These are phyloP conservation scores for Arge pagana DNA, from an alignment of 2,888 invertebrate genomes.

Conservation along the genomic window DNA sequence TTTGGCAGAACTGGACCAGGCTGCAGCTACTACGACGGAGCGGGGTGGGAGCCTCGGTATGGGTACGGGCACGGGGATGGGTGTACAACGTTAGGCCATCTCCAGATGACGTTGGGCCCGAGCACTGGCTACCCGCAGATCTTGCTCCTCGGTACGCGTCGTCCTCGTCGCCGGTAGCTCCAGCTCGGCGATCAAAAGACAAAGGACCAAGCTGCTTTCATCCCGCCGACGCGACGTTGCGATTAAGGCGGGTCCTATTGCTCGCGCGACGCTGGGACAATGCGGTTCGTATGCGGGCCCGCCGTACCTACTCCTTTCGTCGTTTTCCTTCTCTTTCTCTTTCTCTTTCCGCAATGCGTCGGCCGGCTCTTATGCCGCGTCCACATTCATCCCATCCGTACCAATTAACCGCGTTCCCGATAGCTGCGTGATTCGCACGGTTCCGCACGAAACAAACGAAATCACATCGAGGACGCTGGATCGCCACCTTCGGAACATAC, in stretches of 20 bases:
- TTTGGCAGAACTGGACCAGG: not conserved
- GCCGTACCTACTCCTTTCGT: slow-evolving; percentile 14
- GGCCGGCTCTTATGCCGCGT: not conserved
- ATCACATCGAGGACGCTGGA: too few species aligned
- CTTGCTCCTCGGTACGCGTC: slow-evolving; percentile 9
- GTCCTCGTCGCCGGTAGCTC: slow-evolving; percentile 10
- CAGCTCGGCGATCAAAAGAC: slow-evolving; percentile 37
- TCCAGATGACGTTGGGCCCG: not conserved
- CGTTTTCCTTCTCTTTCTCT: not conserved
- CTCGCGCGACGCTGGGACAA: slow-evolving; percentile 49
- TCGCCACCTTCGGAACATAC: too few species aligned
- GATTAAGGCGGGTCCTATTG: slow-evolving; percentile 20
- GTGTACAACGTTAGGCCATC: not conserved
- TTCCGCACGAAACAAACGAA: too few species aligned
- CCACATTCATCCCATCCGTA: too few species aligned
- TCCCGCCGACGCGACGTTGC: slow-evolving; percentile 36
- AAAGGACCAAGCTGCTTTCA: slow-evolving; percentile 35
- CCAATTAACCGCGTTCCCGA: too few species aligned
- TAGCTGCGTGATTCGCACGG: too few species aligned
- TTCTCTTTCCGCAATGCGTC: not conserved
- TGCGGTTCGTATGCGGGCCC: slow-evolving; percentile 56
- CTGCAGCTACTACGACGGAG: not conserved
- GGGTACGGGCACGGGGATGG: not conserved
- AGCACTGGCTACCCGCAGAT: slow-evolving; percentile 51
- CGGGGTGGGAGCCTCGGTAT: not conserved